Conservation (phyloP, 2,113 vertebrate genomes). For the Microcebus murinus region DNA sequence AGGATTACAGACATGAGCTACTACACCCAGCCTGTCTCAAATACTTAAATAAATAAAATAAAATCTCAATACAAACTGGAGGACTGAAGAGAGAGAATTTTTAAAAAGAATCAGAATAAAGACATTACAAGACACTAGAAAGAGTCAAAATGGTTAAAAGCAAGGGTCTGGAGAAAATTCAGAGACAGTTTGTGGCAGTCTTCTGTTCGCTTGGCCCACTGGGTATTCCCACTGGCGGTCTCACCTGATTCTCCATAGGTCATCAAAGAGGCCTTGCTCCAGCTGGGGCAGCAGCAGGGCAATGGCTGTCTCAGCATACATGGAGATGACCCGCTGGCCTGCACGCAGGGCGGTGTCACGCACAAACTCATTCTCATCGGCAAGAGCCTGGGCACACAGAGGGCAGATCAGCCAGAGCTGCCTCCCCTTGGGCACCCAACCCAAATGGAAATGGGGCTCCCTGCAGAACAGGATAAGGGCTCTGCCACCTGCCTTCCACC, state of each 20-base stretch:
- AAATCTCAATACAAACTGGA: neutral
- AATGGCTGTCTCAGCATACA: slow-evolving; percentile 98
- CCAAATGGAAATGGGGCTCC: neutral
- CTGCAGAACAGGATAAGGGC: neutral
- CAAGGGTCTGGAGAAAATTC: neutral
- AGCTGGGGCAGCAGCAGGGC: slow-evolving; percentile 95
- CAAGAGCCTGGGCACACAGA: slow-evolving; percentile 91
- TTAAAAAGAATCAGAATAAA: neutral
- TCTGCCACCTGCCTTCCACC: neutral
- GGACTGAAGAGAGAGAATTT: neutral
- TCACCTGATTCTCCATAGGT: slow-evolving; percentile 98
- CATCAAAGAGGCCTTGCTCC: slow-evolving; percentile 98
- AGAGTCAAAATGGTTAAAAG: neutral
- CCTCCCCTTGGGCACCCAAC: neutral
- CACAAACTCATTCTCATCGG: slow-evolving; percentile 98
- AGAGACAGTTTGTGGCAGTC: neutral
- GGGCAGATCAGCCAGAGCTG: neutral
- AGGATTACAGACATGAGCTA: too few relatives aligned
- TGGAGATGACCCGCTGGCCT: slow-evolving; percentile 96
- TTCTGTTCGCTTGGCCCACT: neutral
- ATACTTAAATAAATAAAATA: too few relatives aligned
- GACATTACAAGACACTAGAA: neutral
- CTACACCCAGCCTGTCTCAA: too few relatives aligned
- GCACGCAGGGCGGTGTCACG: slow-evolving; percentile 96
- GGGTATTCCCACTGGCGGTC: neutral